A percentile compares a stretch with the other conserved stretches of the same genome.
These are phyloP conservation scores for Sesamia nonagrioides DNA, from an alignment of 1,140 invertebrate genomes.

Conservation along the genomic window DNA sequence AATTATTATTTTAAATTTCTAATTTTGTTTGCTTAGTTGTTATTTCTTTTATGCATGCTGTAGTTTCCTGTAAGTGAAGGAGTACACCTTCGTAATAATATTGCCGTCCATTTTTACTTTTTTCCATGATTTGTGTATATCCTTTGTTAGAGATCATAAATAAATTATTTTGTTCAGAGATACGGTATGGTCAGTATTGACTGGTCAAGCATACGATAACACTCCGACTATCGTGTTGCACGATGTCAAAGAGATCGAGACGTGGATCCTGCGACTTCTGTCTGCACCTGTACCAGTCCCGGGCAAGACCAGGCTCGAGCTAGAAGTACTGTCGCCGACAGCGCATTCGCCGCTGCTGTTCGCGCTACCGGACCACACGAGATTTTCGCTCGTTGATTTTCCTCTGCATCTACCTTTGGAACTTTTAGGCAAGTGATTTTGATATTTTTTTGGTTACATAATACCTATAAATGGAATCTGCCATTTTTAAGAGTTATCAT, in stretches of 20 bases:
- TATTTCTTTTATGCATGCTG: too few relatives aligned
- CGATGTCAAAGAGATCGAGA: constrained; percentile 99
- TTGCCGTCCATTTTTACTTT: too few relatives aligned
- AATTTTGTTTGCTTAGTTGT: too few relatives aligned
- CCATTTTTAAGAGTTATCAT: too few relatives aligned
- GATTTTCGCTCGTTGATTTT: constrained; percentile 98
- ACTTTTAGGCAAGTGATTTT: constrained; percentile 90
- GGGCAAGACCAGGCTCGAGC: constrained; percentile 97
- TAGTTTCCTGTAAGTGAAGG: too few relatives aligned
- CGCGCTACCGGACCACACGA: constrained; percentile 98
- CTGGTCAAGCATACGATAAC: constrained; percentile 92
- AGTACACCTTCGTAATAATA: too few relatives aligned
- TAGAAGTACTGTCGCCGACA: constrained; percentile 96
- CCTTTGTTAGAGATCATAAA: too few relatives aligned
- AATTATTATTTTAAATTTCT: too few relatives aligned
- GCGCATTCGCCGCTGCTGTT: constrained; percentile 96
- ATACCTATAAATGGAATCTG: too few relatives aligned
- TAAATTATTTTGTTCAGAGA: constrained; percentile 90
- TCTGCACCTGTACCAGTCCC: constrained; percentile 99
- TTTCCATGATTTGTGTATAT: too few relatives aligned
- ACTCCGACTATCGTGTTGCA: constrained; percentile 96
- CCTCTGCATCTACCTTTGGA: constrained; percentile 99
- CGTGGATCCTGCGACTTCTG: constrained; percentile 98
- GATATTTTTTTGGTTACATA: background rate
- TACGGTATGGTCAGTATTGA: constrained; percentile 96